Base-by-base conservation (phyloP, 2,888 invertebrate species). In the Morpho achilles region DNA sequence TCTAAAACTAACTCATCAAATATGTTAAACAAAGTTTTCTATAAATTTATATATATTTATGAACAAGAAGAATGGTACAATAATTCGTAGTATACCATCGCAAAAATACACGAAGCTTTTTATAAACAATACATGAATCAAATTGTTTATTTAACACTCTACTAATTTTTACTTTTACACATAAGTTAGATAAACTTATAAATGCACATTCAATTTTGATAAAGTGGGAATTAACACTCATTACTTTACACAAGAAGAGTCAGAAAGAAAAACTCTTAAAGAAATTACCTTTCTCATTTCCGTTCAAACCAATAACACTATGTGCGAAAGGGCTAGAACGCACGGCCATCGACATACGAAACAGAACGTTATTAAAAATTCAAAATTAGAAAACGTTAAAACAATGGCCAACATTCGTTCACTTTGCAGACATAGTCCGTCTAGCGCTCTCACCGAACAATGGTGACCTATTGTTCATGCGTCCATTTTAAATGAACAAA, bases 401-500 rank as follows among this genome's bases (percentile, higher is more conserved):
- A 87, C 87, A 88, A 88, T 80, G 76, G 82, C 70, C 71, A 73
- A 75, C 76, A 78, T 84, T 82, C 80, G 75, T 79, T 74, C 74
- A 71, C 69, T 71, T 70, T 75, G 80, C 77, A 75, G 79, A 75
- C 75, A 72, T 69, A 73, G 76, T 78, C 79, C 78, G 77, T 77
- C 78, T 75, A 76, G 76, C 76, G 76, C 77, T 71, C 71, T 75
- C 72, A 60, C 61, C 65, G 80, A 85, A 89, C 87, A 90, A 88
- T 85, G 77, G 84, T 69, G 66, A 67, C 67, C 84, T 79, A 88
- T 88, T 90, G 88, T 90, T 79, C 77, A 76, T 74, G 69, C 87
- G 89, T 88, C 90, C 87, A 87, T 90, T 88, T 87, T 87, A 89
- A 88, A 88, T 86, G 85, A 88, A 83, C 86, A 89, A 89, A 87